phyloP scores from a whole-genome alignment of 2,888 invertebrate genomes.

The Rhagium mordax region DNA sequence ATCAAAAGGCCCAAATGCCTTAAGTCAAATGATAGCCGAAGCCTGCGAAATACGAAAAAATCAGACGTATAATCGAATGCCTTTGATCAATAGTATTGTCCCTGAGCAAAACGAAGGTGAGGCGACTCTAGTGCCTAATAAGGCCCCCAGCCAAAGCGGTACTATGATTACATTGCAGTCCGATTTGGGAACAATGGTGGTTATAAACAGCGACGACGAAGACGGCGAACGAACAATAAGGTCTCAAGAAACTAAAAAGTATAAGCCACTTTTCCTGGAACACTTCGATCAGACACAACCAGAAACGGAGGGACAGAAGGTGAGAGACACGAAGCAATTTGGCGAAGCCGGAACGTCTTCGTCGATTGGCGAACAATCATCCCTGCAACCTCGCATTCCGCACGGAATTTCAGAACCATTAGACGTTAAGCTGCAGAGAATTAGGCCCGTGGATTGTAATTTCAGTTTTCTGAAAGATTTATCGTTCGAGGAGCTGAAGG shows the following conservation, averaged over 20 bases:
- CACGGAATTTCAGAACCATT: conserved; percentile 49
- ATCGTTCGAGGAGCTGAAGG: conserved; percentile 85
- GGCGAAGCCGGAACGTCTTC: conserved; percentile 26
- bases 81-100: conserved; percentile 70
- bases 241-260: conserved; percentile 86
- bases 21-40: conserved; percentile 94
- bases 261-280: conserved; percentile 94
- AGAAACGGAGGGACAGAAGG: conserved; percentile 49
- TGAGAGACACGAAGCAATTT: conserved; percentile 26
- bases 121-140: conserved; percentile 70
- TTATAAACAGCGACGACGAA: conserved; percentile 89
- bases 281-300: conserved; percentile 95
- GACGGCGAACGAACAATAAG: conserved; percentile 92
- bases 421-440: conserved; percentile 55
- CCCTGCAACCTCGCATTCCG: conserved; percentile 24
- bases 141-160: conserved; percentile 70
- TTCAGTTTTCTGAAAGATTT: conserved; percentile 57
- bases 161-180: conserved; percentile 80
- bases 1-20: conserved; percentile 88
- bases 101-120: conserved; percentile 68
- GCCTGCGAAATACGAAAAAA: conserved; percentile 93
- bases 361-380: neutral
- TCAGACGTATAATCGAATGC: conserved; percentile 77
- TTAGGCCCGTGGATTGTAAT: conserved; percentile 55
- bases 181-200: conserved; percentile 92